These are phyloP conservation scores for Oxygymnocypris stewartii DNA, from an alignment of 2,113 vertebrate species.

Conservation along the genomic window DNA sequence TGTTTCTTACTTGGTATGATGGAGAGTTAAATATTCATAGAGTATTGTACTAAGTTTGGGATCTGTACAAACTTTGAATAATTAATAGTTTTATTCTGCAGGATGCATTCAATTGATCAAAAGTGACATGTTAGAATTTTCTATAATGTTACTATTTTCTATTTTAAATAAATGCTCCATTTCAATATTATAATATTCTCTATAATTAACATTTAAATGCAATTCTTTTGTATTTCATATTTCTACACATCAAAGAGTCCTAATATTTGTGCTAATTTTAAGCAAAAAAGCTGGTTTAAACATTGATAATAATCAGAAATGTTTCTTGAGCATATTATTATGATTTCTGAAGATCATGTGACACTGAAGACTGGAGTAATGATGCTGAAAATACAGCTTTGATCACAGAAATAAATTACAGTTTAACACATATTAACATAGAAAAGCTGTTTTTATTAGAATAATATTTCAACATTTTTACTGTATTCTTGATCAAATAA, in stretches of 20 bases:
- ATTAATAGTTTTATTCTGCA: too few relatives aligned
- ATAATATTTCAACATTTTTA: not conserved
- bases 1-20: not conserved
- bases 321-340: not conserved
- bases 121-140: not conserved
- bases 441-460: not conserved
- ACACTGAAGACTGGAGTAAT: not conserved
- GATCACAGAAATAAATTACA: not conserved
- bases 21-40: not conserved
- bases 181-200: too few relatives aligned
- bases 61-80: not conserved
- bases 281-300: not conserved
- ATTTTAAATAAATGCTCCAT: not conserved
- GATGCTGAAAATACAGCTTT: too few relatives aligned
- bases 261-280: not conserved
- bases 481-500: not conserved
- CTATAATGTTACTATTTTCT: not conserved
- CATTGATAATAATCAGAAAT: not conserved
- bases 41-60: not conserved
- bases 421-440: not conserved
- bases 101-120: too few relatives aligned
- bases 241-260: too few relatives aligned
- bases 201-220: too few relatives aligned
- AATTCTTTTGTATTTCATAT: too few relatives aligned
- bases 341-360: not conserved